Evolutionary conservation across 1,140 invertebrate species (phyloP), one percentile per base, ranked within the genome.

Genomic region (Lepidurus arcticus): DNA sequence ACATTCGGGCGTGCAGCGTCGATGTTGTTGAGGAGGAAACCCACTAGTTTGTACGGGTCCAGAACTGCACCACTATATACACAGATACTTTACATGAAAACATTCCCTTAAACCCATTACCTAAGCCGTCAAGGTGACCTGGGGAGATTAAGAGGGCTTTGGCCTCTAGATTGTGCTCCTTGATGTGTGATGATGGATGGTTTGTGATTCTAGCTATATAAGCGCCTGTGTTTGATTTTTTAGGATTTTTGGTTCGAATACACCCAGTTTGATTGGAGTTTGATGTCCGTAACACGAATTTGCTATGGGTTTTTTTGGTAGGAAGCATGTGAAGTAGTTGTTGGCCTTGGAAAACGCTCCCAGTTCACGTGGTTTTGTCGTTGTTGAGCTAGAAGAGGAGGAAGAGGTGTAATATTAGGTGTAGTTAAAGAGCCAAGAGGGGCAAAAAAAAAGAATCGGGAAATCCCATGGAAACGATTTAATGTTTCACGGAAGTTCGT

Each of bases 401-500:
- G 53, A 21, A n/a, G 7, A 7, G 53, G 7, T 4, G 53, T 13
- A 21, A 65, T 65, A 21, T 65, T 65, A 13, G 53, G 53, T n/a
- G 53, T 7, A 11, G 21, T n/a, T n/a, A 16, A 21, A 16, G 6
- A 65, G 1, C 53, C 8, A n/a, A 65, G 13, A 65, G 13, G 4
- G 34, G 34, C 34, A 65, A 65, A 65, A 24, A 65, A 24, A 65
- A 65, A 16, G 53, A 7, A 21, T 65, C n/a, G 53, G 53, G 53
- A 65, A 65, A 65, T 65, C 53, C 53, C 53, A 65, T 21, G 53
- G 21, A 65, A 65, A 65, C 53, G 6, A 21, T 65, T 65, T 65
- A 21, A 65, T 65, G 34, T 65, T 65, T 65, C 53, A 65, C 53
- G 53, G 53, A 65, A 65, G 53, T 65, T 34, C 53, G 53, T 65